Evolutionary conservation across 2,113 vertebrate species (phyloP).

Genomic region (Andinoacara biseriatus): DNA sequence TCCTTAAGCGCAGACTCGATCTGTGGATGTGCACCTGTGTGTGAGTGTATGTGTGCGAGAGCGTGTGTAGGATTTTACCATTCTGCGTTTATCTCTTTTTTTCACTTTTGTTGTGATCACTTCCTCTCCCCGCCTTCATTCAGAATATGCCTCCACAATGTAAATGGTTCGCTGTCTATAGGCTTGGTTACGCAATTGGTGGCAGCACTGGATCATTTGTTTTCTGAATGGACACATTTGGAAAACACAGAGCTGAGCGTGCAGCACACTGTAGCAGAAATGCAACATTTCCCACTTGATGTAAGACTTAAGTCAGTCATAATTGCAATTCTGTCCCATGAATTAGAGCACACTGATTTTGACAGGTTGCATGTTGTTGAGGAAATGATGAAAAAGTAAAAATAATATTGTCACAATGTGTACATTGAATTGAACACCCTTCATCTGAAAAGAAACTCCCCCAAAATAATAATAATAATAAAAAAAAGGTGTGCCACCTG

Average conservation of each 20-base stretch:
- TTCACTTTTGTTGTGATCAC: conserved; percentile 35
- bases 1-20: conserved; percentile 10
- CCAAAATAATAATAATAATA: background rate
- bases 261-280: conserved; percentile 32
- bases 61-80: conserved; percentile 8
- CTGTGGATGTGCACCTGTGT: conserved; percentile 38
- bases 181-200: conserved; percentile 60
- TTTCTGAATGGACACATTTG: conserved; percentile 65
- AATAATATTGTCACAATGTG: conserved; percentile 33
- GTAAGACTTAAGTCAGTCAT: conserved; percentile 26
- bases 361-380: conserved; percentile 55
- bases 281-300: conserved; percentile 21
- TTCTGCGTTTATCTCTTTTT: conserved; percentile 17
- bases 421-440: conserved; percentile 27
- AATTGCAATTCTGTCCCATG: conserved; percentile 32
- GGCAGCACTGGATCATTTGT: conserved; percentile 53
- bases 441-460: conserved; percentile 36
- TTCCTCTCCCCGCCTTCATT: conserved; percentile 47
- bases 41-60: background rate
- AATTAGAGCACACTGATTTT: conserved; percentile 48
- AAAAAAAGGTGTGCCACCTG: conserved; percentile 20
- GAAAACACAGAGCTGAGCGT: conserved; percentile 21
- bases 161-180: conserved; percentile 58
- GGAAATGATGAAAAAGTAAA: conserved; percentile 27
- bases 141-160: conserved; percentile 46